These are phyloP conservation scores for Cottoperca gobio DNA, from an alignment of 2,797 vertebrate genomes.

Conservation along the genomic window DNA sequence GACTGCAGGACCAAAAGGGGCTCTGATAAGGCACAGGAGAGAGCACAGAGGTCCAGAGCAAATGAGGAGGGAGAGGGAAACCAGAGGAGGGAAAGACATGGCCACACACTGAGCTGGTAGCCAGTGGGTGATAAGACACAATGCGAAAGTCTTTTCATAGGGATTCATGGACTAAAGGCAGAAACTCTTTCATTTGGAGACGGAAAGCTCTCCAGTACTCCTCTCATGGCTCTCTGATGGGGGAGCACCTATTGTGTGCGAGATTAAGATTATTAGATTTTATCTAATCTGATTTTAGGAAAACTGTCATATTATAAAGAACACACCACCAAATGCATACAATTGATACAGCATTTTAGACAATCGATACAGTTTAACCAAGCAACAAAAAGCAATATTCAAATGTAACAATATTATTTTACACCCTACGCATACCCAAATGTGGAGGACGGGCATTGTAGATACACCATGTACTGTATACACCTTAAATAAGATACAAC, in stretches of 20 bases:
- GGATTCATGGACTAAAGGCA: constrained; percentile 21
- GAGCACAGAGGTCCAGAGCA: constrained; percentile 55
- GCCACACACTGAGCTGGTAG: constrained; percentile 58
- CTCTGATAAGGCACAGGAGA: constrained; percentile 70
- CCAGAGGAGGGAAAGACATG: constrained; percentile 35
- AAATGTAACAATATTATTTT: no score
- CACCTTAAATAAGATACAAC: not conserved
- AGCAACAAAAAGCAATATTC: no score
- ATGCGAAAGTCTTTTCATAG: constrained; percentile 32
- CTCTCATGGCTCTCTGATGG: constrained; percentile 37
- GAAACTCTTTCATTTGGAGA: constrained; percentile 41
- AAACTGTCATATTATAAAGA: no score
- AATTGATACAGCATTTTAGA: no score
- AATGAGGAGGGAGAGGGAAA: constrained; percentile 41
- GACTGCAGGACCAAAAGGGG: constrained; percentile 62
- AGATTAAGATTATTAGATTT: no score
- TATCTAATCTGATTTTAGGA: no score
- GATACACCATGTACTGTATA: not conserved
- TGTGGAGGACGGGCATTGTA: not conserved
- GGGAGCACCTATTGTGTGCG: constrained; percentile 15
- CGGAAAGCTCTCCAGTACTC: constrained; percentile 16
- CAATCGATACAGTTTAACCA: no score
- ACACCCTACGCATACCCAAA: no score
- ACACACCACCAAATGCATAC: no score
- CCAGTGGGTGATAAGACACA: constrained; percentile 54